phyloP scores from a whole-genome alignment of 1,140 invertebrate species.

The Adelges cooleyi region DNA sequence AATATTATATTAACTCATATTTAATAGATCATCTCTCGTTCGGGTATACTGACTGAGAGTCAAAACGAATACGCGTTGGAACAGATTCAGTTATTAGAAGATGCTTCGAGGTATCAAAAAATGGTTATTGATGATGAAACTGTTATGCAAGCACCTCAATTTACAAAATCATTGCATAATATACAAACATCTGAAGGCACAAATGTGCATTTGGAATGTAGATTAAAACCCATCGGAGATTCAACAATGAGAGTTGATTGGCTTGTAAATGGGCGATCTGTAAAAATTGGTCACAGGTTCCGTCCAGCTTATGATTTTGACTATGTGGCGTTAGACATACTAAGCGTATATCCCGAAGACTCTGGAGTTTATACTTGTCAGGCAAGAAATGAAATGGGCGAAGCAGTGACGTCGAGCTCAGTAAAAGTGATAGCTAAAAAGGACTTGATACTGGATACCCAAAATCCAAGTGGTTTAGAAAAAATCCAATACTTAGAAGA shows the following conservation, averaged over 20 bases:
- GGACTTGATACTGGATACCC: slow-evolving; percentile 69
- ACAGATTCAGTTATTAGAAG: slow-evolving; percentile 89
- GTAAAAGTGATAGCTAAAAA: slow-evolving; percentile 75
- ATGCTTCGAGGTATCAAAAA: slow-evolving; percentile 59
- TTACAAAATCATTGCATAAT: slow-evolving; percentile 75
- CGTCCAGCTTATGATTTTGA: slow-evolving; percentile 95
- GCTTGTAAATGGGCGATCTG: slow-evolving; percentile 85
- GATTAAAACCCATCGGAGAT: slow-evolving; percentile 87
- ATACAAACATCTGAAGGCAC: slow-evolving; percentile 83
- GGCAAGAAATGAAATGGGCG: slow-evolving; percentile 79
- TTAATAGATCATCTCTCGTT: slow-evolving; percentile 52
- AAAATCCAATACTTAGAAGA: slow-evolving; percentile 87
- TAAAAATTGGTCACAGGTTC: slow-evolving; percentile 80
- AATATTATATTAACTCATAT: neutral
- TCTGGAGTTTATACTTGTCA: slow-evolving; percentile 91
- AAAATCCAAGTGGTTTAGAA: slow-evolving; percentile 75
- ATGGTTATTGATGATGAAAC: slow-evolving; percentile 62
- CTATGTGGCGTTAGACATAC: slow-evolving; percentile 88
- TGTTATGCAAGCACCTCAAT: slow-evolving; percentile 70
- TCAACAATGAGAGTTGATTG: slow-evolving; percentile 92
- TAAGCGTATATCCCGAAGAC: slow-evolving; percentile 92
- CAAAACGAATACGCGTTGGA: slow-evolving; percentile 91
- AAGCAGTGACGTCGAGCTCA: slow-evolving; percentile 85
- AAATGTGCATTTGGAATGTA: slow-evolving; percentile 85
- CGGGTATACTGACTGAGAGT: slow-evolving; percentile 82